phyloP scores from a whole-genome alignment of 2,113 vertebrate genomes.

The Carassius gibelio region DNA sequence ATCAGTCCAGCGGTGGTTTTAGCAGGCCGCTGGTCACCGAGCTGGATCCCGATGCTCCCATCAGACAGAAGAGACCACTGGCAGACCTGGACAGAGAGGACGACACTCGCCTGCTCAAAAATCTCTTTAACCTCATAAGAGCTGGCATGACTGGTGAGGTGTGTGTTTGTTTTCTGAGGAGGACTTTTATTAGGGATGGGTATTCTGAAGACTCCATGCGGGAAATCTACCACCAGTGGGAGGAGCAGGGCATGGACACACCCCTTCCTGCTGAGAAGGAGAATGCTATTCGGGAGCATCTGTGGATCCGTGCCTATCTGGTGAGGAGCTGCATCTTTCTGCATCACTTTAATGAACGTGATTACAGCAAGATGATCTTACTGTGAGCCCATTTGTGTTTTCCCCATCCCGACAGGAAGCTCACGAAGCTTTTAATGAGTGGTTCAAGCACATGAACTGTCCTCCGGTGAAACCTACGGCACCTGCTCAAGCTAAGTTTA shows the following conservation, averaged over 20 bases:
- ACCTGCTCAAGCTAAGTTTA: slow-evolving; percentile 86
- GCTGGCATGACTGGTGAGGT: slow-evolving; percentile 98
- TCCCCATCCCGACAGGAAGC: slow-evolving; percentile 82
- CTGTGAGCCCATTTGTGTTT: slow-evolving; percentile 2
- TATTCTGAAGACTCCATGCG: slow-evolving; percentile 87
- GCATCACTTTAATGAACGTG: not conserved
- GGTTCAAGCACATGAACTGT: slow-evolving; percentile 93
- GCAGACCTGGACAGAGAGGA: slow-evolving; percentile 95
- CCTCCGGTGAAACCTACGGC: slow-evolving; percentile 87
- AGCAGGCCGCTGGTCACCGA: slow-evolving; percentile 89
- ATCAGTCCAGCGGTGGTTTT: slow-evolving; percentile 73
- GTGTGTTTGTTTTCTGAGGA: not conserved
- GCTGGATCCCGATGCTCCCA: slow-evolving; percentile 94
- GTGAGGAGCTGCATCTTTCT: slow-evolving; percentile 70
- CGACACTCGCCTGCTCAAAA: slow-evolving; percentile 87
- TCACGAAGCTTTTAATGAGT: slow-evolving; percentile 94
- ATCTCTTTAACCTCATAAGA: slow-evolving; percentile 91
- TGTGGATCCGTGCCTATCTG: slow-evolving; percentile 95
- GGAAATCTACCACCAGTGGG: slow-evolving; percentile 91
- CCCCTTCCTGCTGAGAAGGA: slow-evolving; percentile 88
- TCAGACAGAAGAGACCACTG: slow-evolving; percentile 92
- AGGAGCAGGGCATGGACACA: slow-evolving; percentile 81
- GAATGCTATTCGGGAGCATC: slow-evolving; percentile 92
- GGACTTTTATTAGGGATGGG: not conserved
- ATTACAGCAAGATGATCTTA: not conserved